A percentile compares a stretch with the other conserved stretches of the same genome.
Evolutionary conservation across 2,797 vertebrate species (phyloP).

Genomic region (Champsocephalus esox): DNA sequence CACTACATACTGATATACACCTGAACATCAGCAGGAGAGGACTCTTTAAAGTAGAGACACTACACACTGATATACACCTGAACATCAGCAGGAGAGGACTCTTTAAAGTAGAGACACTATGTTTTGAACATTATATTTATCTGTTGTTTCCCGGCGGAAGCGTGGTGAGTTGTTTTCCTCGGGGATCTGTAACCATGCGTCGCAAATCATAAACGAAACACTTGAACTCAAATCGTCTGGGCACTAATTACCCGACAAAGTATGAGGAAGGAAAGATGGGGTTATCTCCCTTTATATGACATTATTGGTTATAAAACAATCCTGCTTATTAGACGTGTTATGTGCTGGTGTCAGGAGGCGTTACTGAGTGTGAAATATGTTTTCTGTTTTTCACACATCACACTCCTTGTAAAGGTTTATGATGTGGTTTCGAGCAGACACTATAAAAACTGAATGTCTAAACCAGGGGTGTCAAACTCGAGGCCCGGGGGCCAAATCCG

Average conservation of each 20-base stretch:
- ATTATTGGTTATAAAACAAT: neutral
- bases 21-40: too few relatives aligned
- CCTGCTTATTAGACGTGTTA: constrained; percentile 22
- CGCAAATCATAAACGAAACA: neutral
- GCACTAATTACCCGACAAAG: neutral
- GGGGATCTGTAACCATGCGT: constrained; percentile 28
- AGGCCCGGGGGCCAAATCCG: too few relatives aligned
- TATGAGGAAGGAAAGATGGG: neutral
- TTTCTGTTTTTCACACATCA: constrained; percentile 46
- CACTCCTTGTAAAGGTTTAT: constrained; percentile 66
- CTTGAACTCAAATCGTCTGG: constrained; percentile 11
- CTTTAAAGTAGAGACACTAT: neutral
- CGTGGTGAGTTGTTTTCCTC: constrained; percentile 74
- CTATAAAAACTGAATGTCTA: constrained; percentile 63
- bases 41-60: too few relatives aligned
- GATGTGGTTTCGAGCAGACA: constrained; percentile 58
- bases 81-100: too few relatives aligned
- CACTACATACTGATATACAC: too few relatives aligned
- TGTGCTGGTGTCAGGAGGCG: constrained; percentile 43
- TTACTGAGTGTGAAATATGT: constrained; percentile 56
- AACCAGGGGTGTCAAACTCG: neutral
- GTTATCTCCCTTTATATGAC: constrained; percentile 17
- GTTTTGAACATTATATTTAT: constrained; percentile 62
- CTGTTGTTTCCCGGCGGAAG: constrained; percentile 58
- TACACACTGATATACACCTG: too few relatives aligned